A percentile compares a stretch with the other conserved stretches of the same genome.
Evolutionary conservation across 2,113 vertebrate genomes (phyloP).

Genomic region (Tragelaphus scriptus): DNA sequence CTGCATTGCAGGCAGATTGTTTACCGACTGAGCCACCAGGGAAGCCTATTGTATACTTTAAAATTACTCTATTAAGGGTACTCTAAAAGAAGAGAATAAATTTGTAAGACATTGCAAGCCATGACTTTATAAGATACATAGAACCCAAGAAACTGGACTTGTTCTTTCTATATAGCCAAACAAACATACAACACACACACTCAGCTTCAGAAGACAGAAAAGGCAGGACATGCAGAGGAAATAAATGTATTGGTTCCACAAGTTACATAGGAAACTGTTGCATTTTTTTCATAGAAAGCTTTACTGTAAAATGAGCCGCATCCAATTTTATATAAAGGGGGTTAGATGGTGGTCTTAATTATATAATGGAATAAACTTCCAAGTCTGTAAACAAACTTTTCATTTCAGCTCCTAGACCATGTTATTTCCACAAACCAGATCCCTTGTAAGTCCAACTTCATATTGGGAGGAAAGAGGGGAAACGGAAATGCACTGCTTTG

Average conservation of each 20-base stretch:
- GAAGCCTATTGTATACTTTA: neutral
- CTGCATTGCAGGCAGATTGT: neutral
- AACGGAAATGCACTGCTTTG: neutral
- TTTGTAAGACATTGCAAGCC: neutral
- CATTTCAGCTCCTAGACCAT: neutral
- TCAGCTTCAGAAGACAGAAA: neutral
- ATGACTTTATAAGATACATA: neutral
- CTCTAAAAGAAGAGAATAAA: neutral
- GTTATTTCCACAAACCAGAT: neutral
- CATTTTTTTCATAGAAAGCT: neutral
- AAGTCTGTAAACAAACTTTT: neutral
- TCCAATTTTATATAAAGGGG: neutral
- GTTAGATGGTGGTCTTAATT: neutral
- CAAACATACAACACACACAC: neutral
- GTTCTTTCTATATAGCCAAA: neutral
- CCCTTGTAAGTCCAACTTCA: neutral
- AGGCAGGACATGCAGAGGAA: neutral
- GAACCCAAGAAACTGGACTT: neutral
- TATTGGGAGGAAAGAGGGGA: neutral
- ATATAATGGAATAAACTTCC: neutral
- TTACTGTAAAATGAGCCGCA: neutral
- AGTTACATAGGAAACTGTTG: neutral
- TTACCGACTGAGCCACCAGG: neutral
- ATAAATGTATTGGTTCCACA: neutral
- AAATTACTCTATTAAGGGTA: neutral